Base-by-base conservation (phyloP, 1,140 invertebrate genomes). In the Asbolus verrucosus region DNA sequence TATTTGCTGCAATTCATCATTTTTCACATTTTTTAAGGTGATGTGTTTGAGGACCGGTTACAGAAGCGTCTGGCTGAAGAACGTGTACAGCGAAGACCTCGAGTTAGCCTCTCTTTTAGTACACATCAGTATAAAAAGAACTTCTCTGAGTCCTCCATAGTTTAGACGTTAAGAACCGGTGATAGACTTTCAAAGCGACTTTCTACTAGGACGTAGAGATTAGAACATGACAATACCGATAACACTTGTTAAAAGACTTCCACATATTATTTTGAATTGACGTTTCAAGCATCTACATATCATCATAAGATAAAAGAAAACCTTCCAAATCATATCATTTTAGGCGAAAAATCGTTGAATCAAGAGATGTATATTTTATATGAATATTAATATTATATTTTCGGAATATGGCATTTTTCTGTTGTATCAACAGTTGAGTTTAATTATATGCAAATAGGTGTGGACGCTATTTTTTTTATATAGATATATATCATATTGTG, bases 51-150 rank as follows among this genome's bases (percentile, higher is more conserved):
- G 91, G 67, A 88, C 89, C 71, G 97, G 97, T 3, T 98, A 93
- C 81, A 87, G 97, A 61, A 97, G 95, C 81, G 89, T 99, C 13
- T 91, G 92, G 8, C 82, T 99, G 33, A 92, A 90, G 74, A 99
- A 99, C 84, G 92, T 89, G 21, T 97, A 88, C 78, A 95, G 92
- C 74, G 97, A 99, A 85, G 94, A 97, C 74, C 83, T 98, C 31
- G 97, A 99, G 83, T 83, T 99, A 38, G 92, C 96, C 1, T 92
- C 96, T 8, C 83, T 99, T 11, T 85, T 99, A 31, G 88, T 99
- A 18, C 91, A 95, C 82, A 85, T 97, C 43, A 85, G 85, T 70
- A 88, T 91, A 69, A 83, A 79, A 72, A 87, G 84, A 46, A 46
- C 30, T 46, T 50, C 41, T 1, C 27, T 50, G 19, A 43, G 24